Conservation (phyloP, 2,797 vertebrate genomes). For the Hafferia zeledoni region DNA sequence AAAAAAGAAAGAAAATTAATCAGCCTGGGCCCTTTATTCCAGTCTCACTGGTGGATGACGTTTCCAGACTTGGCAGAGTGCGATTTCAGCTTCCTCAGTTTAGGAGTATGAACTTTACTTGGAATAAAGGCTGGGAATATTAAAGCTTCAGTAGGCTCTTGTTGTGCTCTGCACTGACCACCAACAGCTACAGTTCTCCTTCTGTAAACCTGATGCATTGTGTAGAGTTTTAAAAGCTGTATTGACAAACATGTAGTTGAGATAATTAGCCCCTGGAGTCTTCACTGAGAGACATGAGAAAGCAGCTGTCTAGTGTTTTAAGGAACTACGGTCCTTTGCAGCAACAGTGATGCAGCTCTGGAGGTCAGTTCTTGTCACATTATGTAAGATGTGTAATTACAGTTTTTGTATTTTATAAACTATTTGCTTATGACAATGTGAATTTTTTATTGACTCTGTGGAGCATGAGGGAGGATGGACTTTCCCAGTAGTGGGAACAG, state of each 20-base stretch:
- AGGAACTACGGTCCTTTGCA: neutral
- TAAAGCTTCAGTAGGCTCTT: constrained; percentile 28
- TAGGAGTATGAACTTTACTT: constrained; percentile 32
- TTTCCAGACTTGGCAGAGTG: neutral
- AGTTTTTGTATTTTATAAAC: neutral
- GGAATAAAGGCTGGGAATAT: neutral
- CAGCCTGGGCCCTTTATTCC: neutral
- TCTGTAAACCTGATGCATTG: neutral
- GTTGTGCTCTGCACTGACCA: constrained; percentile 51
- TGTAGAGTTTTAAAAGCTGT: constrained; percentile 36
- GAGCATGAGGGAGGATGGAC: neutral
- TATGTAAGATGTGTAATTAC: neutral
- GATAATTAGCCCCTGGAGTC: constrained; percentile 29
- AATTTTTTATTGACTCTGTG: neutral
- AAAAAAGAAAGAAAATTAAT: neutral
- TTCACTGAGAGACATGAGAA: neutral
- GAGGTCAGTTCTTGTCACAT: neutral
- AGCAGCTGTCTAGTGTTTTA: neutral
- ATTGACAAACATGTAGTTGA: constrained; percentile 3
- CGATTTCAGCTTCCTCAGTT: neutral
- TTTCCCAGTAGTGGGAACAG: neutral
- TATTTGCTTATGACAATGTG: neutral
- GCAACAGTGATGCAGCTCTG: neutral
- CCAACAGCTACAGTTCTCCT: neutral
- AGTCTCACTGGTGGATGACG: neutral